Evolutionary conservation across 2,797 vertebrate species (phyloP).

Genomic region (Percopsis omiscomaycus): DNA sequence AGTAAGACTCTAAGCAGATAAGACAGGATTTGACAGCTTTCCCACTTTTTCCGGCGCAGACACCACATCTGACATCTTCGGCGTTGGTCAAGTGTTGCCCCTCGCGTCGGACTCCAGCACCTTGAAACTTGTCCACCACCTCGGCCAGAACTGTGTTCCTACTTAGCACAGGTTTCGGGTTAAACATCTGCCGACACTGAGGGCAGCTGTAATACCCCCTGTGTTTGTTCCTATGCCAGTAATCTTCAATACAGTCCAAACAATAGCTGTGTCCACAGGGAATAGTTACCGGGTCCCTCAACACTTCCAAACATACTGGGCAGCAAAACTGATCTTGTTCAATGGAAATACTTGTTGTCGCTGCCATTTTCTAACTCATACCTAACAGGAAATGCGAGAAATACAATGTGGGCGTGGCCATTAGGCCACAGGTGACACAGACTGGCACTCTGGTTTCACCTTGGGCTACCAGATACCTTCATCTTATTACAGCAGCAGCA

Average conservation of each 20-base stretch:
- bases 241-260: constrained; percentile 74
- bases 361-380: constrained; percentile 57
- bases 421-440: constrained; percentile 43
- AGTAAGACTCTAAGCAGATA: constrained; percentile 85
- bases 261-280: constrained; percentile 80
- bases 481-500: constrained; percentile 45
- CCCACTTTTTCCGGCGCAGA: constrained; percentile 82
- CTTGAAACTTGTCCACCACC: constrained; percentile 67
- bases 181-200: constrained; percentile 74
- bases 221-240: constrained; percentile 70
- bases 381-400: constrained; percentile 13
- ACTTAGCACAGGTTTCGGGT: constrained; percentile 67
- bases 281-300: constrained; percentile 76
- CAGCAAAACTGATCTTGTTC: constrained; percentile 78
- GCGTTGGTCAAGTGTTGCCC: background rate
- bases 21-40: constrained; percentile 85
- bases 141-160: constrained; percentile 74
- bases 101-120: background rate
- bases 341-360: constrained; percentile 69
- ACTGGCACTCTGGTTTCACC: constrained; percentile 57
- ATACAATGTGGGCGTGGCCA: constrained; percentile 35
- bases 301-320: constrained; percentile 72
- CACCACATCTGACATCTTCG: constrained; percentile 72
- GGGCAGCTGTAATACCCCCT: constrained; percentile 73
- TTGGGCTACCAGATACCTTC: constrained; percentile 43